A percentile compares a stretch with the other conserved stretches of the same genome.
phyloP scores from a whole-genome alignment of 2,888 invertebrate genomes.

The Ornithoptera priamus region DNA sequence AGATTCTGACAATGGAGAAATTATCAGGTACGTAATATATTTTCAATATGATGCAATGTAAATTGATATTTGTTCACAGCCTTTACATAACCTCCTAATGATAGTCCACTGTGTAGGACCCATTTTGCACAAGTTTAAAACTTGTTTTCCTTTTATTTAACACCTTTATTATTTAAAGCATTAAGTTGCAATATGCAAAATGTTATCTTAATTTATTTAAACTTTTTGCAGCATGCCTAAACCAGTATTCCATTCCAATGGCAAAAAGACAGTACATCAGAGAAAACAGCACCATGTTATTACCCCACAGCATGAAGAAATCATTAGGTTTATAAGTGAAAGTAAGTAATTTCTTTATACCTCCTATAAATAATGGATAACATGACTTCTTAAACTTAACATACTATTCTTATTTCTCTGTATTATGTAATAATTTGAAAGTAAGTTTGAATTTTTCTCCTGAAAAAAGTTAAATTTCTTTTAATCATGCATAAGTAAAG shows the following conservation, averaged over 20 bases:
- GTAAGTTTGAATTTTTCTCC: neutral
- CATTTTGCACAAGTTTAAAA: neutral
- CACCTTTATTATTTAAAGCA: neutral
- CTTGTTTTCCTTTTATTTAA: neutral
- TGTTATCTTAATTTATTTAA: neutral
- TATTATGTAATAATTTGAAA: neutral
- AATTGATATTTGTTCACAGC: constrained; percentile 63
- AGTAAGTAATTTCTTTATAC: constrained; percentile 80
- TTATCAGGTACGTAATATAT: constrained; percentile 79
- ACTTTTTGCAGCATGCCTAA: constrained; percentile 85
- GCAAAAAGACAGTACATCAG: constrained; percentile 81
- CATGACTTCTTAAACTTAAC: neutral
- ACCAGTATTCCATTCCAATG: constrained; percentile 88
- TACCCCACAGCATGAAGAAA: constrained; percentile 91
- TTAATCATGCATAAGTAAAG: no score
- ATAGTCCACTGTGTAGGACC: neutral
- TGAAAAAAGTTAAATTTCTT: no score
- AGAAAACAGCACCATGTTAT: constrained; percentile 80
- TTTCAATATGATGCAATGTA: constrained; percentile 43
- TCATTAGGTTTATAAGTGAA: constrained; percentile 91
- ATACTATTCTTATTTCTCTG: neutral
- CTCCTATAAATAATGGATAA: neutral
- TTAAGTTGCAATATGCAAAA: neutral
- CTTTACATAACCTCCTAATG: constrained; percentile 74
- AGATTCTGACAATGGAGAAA: constrained; percentile 84